These are phyloP conservation scores for Chloromyia formosa DNA, from an alignment of 2,888 invertebrate genomes.

Conservation along the genomic window DNA sequence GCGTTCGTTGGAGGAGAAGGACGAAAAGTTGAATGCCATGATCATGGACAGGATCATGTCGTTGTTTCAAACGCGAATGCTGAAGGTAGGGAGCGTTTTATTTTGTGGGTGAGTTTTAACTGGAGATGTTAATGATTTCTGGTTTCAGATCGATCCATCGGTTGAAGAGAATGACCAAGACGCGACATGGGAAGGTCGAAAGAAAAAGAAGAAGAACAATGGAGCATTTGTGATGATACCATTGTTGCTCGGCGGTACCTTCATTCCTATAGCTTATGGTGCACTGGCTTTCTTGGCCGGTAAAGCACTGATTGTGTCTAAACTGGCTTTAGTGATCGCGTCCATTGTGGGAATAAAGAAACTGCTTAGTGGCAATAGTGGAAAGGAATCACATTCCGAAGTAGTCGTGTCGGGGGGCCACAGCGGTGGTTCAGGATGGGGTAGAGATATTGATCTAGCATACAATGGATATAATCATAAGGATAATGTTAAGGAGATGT, in stretches of 20 bases:
- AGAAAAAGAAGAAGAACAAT: slow-evolving; percentile 71
- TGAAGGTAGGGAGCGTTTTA: slow-evolving; percentile 73
- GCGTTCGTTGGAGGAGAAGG: slow-evolving; percentile 75
- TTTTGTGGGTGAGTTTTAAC: slow-evolving; percentile 4
- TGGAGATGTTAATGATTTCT: slow-evolving; percentile 8
- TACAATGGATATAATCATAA: slow-evolving; percentile 68
- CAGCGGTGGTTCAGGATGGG: slow-evolving; percentile 78
- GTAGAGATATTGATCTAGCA: slow-evolving; percentile 71
- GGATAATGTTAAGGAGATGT: slow-evolving; percentile 47
- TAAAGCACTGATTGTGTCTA: slow-evolving; percentile 85
- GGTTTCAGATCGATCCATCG: slow-evolving; percentile 75
- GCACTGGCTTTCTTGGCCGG: slow-evolving; percentile 84
- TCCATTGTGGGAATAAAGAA: slow-evolving; percentile 88
- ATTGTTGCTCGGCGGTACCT: slow-evolving; percentile 79
- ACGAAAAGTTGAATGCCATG: slow-evolving; percentile 76
- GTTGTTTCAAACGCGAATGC: slow-evolving; percentile 81
- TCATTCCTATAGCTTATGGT: slow-evolving; percentile 84
- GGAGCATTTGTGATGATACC: slow-evolving; percentile 81
- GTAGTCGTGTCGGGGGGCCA: slow-evolving; percentile 77
- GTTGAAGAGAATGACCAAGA: slow-evolving; percentile 70
- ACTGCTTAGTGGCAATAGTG: slow-evolving; percentile 73
- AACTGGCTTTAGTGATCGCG: slow-evolving; percentile 81
- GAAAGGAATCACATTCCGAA: slow-evolving; percentile 73
- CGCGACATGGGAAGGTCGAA: slow-evolving; percentile 67
- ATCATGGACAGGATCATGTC: slow-evolving; percentile 77